phyloP scores from a whole-genome alignment of 1,140 invertebrate species.

The Dermatophagoides farinae region DNA sequence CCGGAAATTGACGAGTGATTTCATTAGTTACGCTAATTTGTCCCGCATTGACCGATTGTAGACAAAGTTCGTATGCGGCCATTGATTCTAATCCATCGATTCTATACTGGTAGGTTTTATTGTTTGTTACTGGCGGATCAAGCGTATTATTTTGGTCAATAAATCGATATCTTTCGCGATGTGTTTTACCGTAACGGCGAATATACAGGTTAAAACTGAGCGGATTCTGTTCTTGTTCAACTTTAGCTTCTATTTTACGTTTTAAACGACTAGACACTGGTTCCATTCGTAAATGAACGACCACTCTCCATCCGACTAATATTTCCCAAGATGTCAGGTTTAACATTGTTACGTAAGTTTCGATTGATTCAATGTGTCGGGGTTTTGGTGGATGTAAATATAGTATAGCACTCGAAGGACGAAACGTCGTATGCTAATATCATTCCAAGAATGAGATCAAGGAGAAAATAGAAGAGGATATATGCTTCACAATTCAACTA shows the following conservation, averaged over 20 bases:
- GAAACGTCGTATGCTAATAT: neutral
- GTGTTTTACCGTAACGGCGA: neutral
- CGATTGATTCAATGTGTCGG: neutral
- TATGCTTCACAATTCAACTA: neutral
- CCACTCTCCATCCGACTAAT: neutral
- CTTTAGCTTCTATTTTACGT: neutral
- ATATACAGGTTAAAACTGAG: neutral
- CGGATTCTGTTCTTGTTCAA: neutral
- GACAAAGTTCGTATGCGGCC: neutral
- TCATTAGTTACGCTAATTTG: neutral
- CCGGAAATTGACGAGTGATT: neutral
- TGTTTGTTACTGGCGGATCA: neutral
- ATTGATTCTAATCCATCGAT: neutral
- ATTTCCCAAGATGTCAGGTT: neutral
- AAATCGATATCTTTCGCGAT: neutral
- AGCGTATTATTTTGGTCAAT: neutral
- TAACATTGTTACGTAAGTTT: neutral
- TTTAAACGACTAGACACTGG: neutral
- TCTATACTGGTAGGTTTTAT: neutral
- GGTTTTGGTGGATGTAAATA: constrained; percentile 1
- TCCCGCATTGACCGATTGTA: neutral
- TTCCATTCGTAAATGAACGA: neutral
- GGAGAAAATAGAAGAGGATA: neutral
- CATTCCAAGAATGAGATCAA: neutral
- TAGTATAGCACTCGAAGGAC: neutral